Evolutionary conservation across 1,140 invertebrate species (phyloP), one percentile per base, ranked within the genome.

Genomic region (Lithobius niger): DNA sequence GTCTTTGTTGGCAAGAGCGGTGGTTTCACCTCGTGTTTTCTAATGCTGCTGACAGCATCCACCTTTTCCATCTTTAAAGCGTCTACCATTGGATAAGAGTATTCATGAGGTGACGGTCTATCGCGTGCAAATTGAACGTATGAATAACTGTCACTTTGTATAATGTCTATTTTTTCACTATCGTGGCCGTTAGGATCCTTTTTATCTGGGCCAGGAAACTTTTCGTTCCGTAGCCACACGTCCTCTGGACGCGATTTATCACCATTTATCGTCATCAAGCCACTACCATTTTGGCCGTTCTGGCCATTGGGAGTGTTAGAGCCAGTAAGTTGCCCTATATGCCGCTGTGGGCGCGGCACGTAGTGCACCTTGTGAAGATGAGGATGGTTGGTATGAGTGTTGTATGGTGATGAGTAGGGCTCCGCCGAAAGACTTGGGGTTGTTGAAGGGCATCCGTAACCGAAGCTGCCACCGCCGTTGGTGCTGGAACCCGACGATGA

Each of bases 41-140:
- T 26, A 4, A 24, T 10, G 16, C 24, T 27, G n/a, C 6, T 50
- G 10, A 25, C 10, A 3, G 22, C 3, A 26, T 60, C 58, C 36
- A 54, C 31, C 28, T 53, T 61, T 27, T 61, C 60, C 47, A 19
- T 42, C 55, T 49, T 55, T 19, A 62, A 58, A 42, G 63, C 79
- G 31, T 84, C 81, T 56, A 86, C 76, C 56, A 81, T 76, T 1
- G 86, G 84, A 72, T 89, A 89, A 55, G 83, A 80, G 70, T 89
- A 90, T 52, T 90, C 86, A 64, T 88, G 85, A 45, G 82, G 77
- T 45, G 82, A 76, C 19, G 61, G 61, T 55, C 67, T 66, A 58
- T 67, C 69, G 54, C 68, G 69, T 26, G 83, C 83, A 64, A 93
- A 77, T 64, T 90, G 86, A 42, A 93, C 88, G 66, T 93, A 93